Evolutionary conservation across 1,140 invertebrate species (phyloP).

Genomic region (Octopus sinensis): DNA sequence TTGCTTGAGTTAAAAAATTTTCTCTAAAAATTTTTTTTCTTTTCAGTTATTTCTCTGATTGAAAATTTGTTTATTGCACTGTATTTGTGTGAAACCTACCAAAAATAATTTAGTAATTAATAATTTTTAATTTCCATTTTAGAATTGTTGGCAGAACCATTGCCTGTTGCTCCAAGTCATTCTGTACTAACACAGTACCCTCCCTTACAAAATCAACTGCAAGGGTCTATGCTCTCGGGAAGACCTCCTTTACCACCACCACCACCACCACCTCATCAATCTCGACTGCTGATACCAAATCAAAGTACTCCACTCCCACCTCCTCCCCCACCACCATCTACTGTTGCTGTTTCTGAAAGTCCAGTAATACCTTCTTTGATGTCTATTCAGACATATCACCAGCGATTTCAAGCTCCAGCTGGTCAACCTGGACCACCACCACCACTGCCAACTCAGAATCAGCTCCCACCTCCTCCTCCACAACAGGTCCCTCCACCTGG

Average conservation of each 20-base stretch:
- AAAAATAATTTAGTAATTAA: not conserved
- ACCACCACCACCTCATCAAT: constrained; percentile 11
- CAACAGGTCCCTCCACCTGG: not conserved
- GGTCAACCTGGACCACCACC: constrained; percentile 6
- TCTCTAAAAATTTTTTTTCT: not conserved
- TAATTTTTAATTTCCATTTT: not conserved
- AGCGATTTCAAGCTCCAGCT: constrained; percentile 1
- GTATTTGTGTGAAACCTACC: not conserved
- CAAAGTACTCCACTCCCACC: constrained; percentile 2
- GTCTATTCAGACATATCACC: constrained; percentile 18
- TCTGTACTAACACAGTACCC: not conserved
- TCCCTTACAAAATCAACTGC: not conserved
- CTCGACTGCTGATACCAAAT: not conserved
- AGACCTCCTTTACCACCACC: constrained; percentile 1
- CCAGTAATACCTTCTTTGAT: constrained; percentile 15
- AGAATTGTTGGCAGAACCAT: not conserved
- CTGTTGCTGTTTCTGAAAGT: not conserved
- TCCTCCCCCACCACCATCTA: not conserved
- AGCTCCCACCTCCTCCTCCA: constrained; percentile 9
- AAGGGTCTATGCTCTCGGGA: not conserved
- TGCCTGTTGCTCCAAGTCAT: not conserved
- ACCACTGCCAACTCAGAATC: not conserved
- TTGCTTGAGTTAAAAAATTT: not conserved
- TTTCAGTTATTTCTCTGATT: not conserved
- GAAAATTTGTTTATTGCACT: no score